Percentiles rank a stretch among this genome's conserved stretches.
Conservation (phyloP, 2,113 vertebrate species). For the Oreochromis niloticus region DNA sequence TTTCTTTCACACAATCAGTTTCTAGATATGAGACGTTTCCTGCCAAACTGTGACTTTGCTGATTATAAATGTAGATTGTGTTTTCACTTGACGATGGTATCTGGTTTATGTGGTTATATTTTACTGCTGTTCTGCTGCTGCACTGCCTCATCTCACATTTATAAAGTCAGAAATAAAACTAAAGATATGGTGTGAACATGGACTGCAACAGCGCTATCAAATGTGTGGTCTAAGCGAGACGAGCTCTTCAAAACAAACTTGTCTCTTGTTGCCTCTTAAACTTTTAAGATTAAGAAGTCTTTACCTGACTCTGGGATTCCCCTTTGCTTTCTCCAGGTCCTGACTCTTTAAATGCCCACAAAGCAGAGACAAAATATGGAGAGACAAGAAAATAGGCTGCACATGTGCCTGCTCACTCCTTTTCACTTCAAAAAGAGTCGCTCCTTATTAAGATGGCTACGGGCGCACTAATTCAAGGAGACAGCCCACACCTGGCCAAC, state of each 20-base stretch:
- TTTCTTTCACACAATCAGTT: background rate
- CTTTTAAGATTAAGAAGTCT: too few species aligned
- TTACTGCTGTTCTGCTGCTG: background rate
- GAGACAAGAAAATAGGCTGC: background rate
- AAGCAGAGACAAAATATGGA: background rate
- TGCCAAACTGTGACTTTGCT: background rate
- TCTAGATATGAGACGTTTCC: background rate
- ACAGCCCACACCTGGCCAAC: conserved; percentile 38
- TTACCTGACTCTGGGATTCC: background rate
- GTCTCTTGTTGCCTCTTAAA: background rate
- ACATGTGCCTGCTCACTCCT: background rate
- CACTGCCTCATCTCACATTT: background rate
- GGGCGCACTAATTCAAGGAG: conserved; percentile 10
- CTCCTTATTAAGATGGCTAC: background rate
- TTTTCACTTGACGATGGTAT: background rate
- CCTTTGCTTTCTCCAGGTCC: background rate
- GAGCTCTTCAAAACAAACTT: background rate
- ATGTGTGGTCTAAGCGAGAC: background rate
- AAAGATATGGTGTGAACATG: background rate
- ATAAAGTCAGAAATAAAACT: background rate
- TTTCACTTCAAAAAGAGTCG: background rate
- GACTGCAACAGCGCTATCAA: background rate
- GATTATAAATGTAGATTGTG: background rate
- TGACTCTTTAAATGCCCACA: background rate
- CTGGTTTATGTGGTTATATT: background rate